Percentiles rank a stretch among this genome's conserved stretches.
These are phyloP conservation scores for Echinometra lucunter DNA, from an alignment of 53 echinoderm and acorn worm species.

Conservation along the genomic window DNA sequence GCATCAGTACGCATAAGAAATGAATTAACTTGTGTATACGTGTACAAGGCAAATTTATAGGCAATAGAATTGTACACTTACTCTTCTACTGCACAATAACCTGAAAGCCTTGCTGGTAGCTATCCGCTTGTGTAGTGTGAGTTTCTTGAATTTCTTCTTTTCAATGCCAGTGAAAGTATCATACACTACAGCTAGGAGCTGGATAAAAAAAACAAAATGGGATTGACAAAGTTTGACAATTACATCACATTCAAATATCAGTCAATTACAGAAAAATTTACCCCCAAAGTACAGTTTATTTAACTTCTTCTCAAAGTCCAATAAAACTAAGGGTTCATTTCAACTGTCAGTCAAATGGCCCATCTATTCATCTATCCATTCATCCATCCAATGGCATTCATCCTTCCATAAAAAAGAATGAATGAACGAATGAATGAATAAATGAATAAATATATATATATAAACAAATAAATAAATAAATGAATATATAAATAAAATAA, in stretches of 20 bases:
- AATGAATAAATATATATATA: too few relatives aligned
- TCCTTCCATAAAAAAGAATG: too few relatives aligned
- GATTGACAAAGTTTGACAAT: background rate
- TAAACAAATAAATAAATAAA: too few relatives aligned
- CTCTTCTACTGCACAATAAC: slow-evolving; percentile 92
- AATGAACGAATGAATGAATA: too few relatives aligned
- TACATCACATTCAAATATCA: background rate
- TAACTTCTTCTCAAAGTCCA: background rate
- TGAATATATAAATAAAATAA: too few relatives aligned
- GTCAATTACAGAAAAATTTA: background rate
- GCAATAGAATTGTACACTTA: slow-evolving; percentile 44
- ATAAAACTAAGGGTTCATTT: too few relatives aligned
- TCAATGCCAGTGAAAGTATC: slow-evolving; percentile 97
- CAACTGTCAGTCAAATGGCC: too few relatives aligned
- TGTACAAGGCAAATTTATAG: too few relatives aligned
- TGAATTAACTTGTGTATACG: too few relatives aligned
- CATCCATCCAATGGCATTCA: too few relatives aligned
- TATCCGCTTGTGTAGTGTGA: slow-evolving; percentile 85
- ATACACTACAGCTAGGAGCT: slow-evolving; percentile 97
- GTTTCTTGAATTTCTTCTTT: slow-evolving; percentile 92
- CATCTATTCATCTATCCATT: too few relatives aligned
- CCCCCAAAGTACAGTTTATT: background rate
- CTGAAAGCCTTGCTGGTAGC: slow-evolving; percentile 92
- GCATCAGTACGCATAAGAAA: too few relatives aligned
- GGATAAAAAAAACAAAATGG: slow-evolving; percentile 5